Evolutionary conservation across 2,113 vertebrate genomes (phyloP).

Genomic region (Oreocharis arfaki): DNA sequence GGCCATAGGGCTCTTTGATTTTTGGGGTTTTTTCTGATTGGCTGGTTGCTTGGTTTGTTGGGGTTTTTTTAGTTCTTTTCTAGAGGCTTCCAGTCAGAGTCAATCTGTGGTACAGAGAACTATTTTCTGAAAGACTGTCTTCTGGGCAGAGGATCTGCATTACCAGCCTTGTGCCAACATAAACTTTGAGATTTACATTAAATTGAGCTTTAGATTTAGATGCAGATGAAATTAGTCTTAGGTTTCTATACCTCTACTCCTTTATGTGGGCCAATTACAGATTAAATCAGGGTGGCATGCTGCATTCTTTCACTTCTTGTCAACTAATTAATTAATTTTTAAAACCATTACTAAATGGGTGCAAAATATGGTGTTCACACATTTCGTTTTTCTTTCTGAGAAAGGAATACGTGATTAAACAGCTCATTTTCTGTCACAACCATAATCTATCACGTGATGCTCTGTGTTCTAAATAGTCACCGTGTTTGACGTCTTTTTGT

Average conservation of each 20-base stretch:
- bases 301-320: background rate
- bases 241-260: background rate
- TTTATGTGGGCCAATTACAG: rapidly evolving
- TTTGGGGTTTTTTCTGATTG: background rate
- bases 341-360: background rate
- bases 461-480: background rate
- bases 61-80: background rate
- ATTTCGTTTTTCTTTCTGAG: background rate
- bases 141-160: background rate
- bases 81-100: background rate
- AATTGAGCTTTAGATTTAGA: background rate
- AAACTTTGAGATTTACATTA: background rate
- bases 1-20: too few species aligned
- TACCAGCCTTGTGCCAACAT: background rate
- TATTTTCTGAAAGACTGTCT: background rate
- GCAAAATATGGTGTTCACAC: background rate
- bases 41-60: background rate
- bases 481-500: background rate
- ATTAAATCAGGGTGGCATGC: background rate
- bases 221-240: background rate
- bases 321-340: background rate
- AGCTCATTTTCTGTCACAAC: background rate
- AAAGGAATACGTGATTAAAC: background rate
- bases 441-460: background rate
- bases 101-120: background rate